These are phyloP conservation scores for Lymantria dispar DNA, from an alignment of 2,888 invertebrate genomes.

Conservation along the genomic window DNA sequence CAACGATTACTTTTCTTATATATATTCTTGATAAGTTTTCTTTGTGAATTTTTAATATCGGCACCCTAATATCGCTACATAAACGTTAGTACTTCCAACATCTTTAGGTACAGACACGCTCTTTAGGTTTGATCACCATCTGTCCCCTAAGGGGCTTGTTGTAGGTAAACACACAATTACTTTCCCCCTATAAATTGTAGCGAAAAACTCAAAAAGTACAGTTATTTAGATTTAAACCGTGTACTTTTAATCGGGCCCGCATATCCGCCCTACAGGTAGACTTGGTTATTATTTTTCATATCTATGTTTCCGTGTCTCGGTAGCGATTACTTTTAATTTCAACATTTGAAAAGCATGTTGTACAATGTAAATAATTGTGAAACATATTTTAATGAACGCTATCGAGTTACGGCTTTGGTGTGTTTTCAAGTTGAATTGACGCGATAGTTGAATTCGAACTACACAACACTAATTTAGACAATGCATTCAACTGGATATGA, in stretches of 20 bases:
- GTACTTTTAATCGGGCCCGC: conserved; percentile 50
- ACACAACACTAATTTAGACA: conserved; percentile 11
- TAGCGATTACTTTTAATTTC: conserved; percentile 72
- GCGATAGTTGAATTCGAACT: conserved; percentile 35
- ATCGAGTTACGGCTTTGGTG: conserved; percentile 54
- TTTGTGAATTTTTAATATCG: background rate
- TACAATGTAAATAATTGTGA: conserved; percentile 57
- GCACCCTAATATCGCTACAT: background rate
- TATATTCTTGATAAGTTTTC: too few species aligned
- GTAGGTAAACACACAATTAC: conserved; percentile 15
- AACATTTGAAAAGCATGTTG: conserved; percentile 60
- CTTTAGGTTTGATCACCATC: conserved; percentile 9
- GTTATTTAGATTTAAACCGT: conserved; percentile 44
- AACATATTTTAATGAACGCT: conserved; percentile 57
- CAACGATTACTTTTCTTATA: too few species aligned
- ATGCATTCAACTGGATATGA: conserved; percentile 4
- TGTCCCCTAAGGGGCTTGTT: conserved; percentile 3
- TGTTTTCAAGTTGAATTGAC: conserved; percentile 40
- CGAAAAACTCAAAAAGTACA: conserved; percentile 33
- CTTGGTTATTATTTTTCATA: conserved; percentile 68
- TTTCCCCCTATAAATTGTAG: conserved; percentile 29
- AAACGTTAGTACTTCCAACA: conserved; percentile 5
- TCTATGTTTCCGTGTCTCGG: conserved; percentile 58
- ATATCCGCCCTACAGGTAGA: conserved; percentile 51
- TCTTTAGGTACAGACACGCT: conserved; percentile 4